A percentile compares a stretch with the other conserved stretches of the same genome.
Conservation (phyloP, 2,797 vertebrate genomes). For the Danio tinwini region DNA sequence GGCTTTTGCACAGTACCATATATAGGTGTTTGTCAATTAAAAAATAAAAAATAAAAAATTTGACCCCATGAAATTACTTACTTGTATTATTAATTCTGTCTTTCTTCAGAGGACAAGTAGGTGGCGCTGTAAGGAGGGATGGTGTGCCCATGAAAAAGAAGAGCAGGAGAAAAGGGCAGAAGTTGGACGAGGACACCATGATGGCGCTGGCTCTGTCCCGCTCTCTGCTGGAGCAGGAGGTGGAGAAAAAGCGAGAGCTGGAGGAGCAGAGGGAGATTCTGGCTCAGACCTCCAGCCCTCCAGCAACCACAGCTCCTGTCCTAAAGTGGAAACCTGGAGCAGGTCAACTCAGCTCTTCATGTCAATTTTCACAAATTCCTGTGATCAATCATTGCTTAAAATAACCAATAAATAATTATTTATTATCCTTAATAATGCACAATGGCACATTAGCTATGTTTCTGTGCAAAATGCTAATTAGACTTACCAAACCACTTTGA, state of each 20-base stretch:
- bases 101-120: slow-evolving; percentile 62
- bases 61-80: too few relatives aligned
- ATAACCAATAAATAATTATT: too few relatives aligned
- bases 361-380: too few relatives aligned
- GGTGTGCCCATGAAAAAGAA: slow-evolving; percentile 73
- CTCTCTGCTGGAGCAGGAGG: slow-evolving; percentile 83
- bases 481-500: too few relatives aligned
- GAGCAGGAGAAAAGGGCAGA: slow-evolving; percentile 73
- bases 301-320: slow-evolving; percentile 15
- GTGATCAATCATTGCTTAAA: too few relatives aligned
- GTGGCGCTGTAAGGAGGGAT: slow-evolving; percentile 51
- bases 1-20: too few relatives aligned
- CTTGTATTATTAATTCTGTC: neutral
- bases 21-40: too few relatives aligned
- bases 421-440: too few relatives aligned
- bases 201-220: slow-evolving; percentile 91
- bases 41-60: too few relatives aligned
- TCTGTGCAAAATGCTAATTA: too few relatives aligned
- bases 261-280: slow-evolving; percentile 42
- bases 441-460: too few relatives aligned
- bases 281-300: slow-evolving; percentile 22
- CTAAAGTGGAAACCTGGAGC: slow-evolving; percentile 65
- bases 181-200: slow-evolving; percentile 84
- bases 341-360: slow-evolving; percentile 58
- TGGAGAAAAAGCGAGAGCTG: slow-evolving; percentile 38